Percentiles rank a stretch among this genome's conserved stretches.
These are phyloP conservation scores for Phainopepla nitens DNA, from an alignment of 2,113 vertebrate genomes.

Conservation along the genomic window DNA sequence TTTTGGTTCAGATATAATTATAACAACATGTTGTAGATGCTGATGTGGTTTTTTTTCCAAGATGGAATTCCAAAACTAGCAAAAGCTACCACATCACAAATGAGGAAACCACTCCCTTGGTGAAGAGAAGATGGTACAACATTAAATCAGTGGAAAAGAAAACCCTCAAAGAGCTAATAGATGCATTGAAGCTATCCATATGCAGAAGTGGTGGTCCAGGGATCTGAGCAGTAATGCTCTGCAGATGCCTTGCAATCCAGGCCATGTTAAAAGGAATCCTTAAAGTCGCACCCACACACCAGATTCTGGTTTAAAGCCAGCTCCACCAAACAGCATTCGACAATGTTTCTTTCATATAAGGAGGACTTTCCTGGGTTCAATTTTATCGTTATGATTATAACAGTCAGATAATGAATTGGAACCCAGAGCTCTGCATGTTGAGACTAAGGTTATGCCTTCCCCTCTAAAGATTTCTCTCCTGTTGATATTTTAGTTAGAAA, in stretches of 20 bases:
- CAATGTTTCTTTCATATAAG: background rate
- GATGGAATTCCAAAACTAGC: background rate
- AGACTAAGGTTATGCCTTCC: background rate
- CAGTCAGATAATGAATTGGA: background rate
- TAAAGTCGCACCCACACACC: conserved; percentile 27
- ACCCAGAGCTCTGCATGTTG: background rate
- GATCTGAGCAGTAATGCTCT: conserved; percentile 5
- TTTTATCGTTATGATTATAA: background rate
- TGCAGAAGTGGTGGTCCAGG: background rate
- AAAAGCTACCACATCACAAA: conserved; percentile 41
- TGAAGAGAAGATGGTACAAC: background rate
- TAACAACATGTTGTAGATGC: background rate
- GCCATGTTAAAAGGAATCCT: conserved; percentile 2
- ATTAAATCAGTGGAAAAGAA: background rate
- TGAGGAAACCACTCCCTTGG: conserved; percentile 25
- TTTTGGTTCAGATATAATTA: conserved; percentile 5
- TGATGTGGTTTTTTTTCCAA: background rate
- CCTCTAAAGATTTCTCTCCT: background rate
- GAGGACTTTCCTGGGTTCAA: background rate
- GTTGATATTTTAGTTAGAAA: background rate
- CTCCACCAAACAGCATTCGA: background rate
- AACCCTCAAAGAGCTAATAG: background rate
- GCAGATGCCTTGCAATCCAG: background rate
- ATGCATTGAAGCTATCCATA: background rate
- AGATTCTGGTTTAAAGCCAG: conserved; percentile 25